Base-by-base conservation (phyloP, 2,797 vertebrate genomes). In the Helostoma temminkii region DNA sequence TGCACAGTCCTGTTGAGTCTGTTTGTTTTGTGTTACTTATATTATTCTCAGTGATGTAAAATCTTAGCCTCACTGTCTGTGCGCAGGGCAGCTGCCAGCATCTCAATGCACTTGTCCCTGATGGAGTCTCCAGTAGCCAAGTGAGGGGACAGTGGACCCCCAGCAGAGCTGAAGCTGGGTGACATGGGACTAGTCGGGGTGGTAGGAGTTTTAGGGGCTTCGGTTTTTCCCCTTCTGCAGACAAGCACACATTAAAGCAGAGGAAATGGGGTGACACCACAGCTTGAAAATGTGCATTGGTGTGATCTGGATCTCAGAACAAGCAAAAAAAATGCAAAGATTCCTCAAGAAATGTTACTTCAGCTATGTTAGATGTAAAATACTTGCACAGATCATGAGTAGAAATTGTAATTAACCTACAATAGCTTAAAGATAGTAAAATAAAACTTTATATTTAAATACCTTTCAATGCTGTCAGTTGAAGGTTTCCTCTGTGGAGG, bases 21-120 rank as follows among this genome's bases (percentile, higher is more conserved):
- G 37, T 28, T 19, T 45, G 18, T 41, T n/a, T 9, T 34, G 47
- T 22, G 25, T 48, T 2, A 24, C 9, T 49, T 22, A 7, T 64
- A 28, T 75, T 19, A 18, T 42, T 55, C 30, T 68, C 50, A n/a
- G 36, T 42, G 18, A 14, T 11, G 32, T 32, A 10, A 32, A 28
- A 9, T 42, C 10, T 45, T 0, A 30, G 62, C 1, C 94, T 92
- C 90, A 99, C 98, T 95, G 0, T 97, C 96, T 43, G 95, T 93
- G 71, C 94, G 95, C 78, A 99, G 92, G 3, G 96, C 96, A 0
- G 95, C 95, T 0, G 95, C 83, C 75, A 99, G 86, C 97, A 99
- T 96, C 93, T 96, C 97, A 0, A 98, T 94, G 90, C 98, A 99
- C 81, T 99, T 99, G 93, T 99, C 97, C 77, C 98, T 91, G 82